Conservation (phyloP, 2,888 invertebrate genomes). For the Synergus laeviventris region DNA sequence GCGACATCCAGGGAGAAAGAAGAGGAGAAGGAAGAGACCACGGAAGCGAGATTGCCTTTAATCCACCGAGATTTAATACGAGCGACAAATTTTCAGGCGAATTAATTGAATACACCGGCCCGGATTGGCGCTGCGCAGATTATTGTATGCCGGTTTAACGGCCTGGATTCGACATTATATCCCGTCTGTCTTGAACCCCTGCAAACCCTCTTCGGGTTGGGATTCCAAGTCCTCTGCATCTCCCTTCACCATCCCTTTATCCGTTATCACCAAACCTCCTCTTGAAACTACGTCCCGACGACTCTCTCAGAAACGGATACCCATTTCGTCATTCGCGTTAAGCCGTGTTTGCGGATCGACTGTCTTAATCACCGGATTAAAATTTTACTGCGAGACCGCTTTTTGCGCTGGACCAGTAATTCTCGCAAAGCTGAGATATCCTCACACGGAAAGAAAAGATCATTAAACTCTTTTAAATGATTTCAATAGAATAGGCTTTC, state of each 20-base stretch:
- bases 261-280: slow-evolving; percentile 42
- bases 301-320: slow-evolving; percentile 47
- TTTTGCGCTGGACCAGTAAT: slow-evolving; percentile 14
- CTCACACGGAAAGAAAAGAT: neutral
- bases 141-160: slow-evolving; percentile 75
- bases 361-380: slow-evolving; percentile 54
- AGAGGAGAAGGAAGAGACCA: slow-evolving; percentile 54
- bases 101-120: slow-evolving; percentile 73
- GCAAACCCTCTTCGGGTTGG: slow-evolving; percentile 42
- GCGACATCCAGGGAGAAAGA: slow-evolving; percentile 45
- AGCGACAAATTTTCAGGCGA: slow-evolving; percentile 75
- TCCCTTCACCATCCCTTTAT: slow-evolving; percentile 52
- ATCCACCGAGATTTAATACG: slow-evolving; percentile 75
- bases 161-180: slow-evolving; percentile 71
- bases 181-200: slow-evolving; percentile 64
- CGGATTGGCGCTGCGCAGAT: slow-evolving; percentile 72
- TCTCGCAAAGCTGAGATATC: slow-evolving; percentile 29
- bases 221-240: slow-evolving; percentile 53
- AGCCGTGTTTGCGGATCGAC: slow-evolving; percentile 54
- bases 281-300: slow-evolving; percentile 13
- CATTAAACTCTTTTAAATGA: too few relatives aligned
- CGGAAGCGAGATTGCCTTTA: slow-evolving; percentile 72
- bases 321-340: slow-evolving; percentile 51
- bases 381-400: slow-evolving; percentile 48
- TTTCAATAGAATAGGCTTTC: too few relatives aligned